A percentile compares a stretch with the other conserved stretches of the same genome.
Conservation (phyloP, 2,888 invertebrate species). For the Flexamia atlantica region DNA sequence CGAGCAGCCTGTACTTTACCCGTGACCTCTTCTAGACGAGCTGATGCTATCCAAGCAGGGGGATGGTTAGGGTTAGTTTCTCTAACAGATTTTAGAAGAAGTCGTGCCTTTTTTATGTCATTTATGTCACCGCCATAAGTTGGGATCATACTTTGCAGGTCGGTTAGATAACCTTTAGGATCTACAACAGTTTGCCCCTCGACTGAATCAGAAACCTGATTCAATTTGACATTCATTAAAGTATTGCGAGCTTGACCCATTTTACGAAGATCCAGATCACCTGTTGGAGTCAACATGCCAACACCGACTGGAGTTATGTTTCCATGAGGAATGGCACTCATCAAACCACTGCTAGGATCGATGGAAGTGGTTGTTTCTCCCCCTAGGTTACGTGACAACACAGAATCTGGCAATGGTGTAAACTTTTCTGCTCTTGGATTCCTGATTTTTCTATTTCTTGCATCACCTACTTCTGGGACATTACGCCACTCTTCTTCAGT, state of each 20-base stretch:
- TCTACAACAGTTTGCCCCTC: slow-evolving; percentile 99
- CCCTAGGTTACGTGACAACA: slow-evolving; percentile 91
- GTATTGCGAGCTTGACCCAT: slow-evolving; percentile 99
- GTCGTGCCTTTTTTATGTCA: slow-evolving; percentile 97
- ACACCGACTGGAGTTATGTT: slow-evolving; percentile 82
- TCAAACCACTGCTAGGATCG: slow-evolving; percentile 91
- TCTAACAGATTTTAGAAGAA: slow-evolving; percentile 96
- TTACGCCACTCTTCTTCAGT: slow-evolving; percentile 97
- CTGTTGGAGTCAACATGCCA: slow-evolving; percentile 87
- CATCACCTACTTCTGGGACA: slow-evolving; percentile 99
- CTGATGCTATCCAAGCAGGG: slow-evolving; percentile 99
- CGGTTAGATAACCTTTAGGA: slow-evolving; percentile 99
- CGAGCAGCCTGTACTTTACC: slow-evolving; percentile 97
- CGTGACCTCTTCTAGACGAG: slow-evolving; percentile 97
- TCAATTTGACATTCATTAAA: slow-evolving; percentile 98
- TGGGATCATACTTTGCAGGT: slow-evolving; percentile 99
- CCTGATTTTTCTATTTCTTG: slow-evolving; percentile 96
- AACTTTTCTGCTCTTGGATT: slow-evolving; percentile 98
- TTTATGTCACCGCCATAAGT: slow-evolving; percentile 98
- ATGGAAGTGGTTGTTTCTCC: slow-evolving; percentile 88
- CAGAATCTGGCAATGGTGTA: slow-evolving; percentile 98
- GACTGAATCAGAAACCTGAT: slow-evolving; percentile 97
- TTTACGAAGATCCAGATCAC: slow-evolving; percentile 97
- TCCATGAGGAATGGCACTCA: slow-evolving; percentile 90
- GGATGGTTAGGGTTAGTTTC: slow-evolving; percentile 99